These are phyloP conservation scores for Caenorhabditis virilis DNA, from an alignment of 2,888 invertebrate genomes.

Conservation along the genomic window DNA sequence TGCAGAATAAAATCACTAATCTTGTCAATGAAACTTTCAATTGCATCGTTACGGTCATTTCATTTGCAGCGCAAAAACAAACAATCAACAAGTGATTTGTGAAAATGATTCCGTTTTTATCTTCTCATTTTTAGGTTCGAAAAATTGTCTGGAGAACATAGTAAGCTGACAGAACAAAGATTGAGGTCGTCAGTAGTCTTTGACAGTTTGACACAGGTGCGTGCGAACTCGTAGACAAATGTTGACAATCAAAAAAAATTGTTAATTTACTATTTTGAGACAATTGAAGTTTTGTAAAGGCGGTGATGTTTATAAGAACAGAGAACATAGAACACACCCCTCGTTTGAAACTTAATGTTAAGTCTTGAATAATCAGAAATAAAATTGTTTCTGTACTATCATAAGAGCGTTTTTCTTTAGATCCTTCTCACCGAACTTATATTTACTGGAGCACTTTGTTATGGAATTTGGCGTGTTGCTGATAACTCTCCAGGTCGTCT, in stretches of 20 bases:
- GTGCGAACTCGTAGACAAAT: no score
- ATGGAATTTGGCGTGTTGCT: slow-evolving; percentile 64
- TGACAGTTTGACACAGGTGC: slow-evolving; percentile 63
- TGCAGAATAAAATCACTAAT: slow-evolving; percentile 65
- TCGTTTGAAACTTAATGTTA: no score
- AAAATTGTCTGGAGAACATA: slow-evolving; percentile 52
- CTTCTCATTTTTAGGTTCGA: slow-evolving; percentile 54
- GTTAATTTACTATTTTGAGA: no score
- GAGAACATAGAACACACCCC: no score
- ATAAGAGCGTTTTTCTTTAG: slow-evolving; percentile 30
- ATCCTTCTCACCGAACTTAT: slow-evolving; percentile 65
- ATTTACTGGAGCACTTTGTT: slow-evolving; percentile 65
- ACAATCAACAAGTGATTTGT: slow-evolving; percentile 59
- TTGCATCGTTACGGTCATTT: slow-evolving; percentile 65
- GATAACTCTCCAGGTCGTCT: slow-evolving; percentile 61
- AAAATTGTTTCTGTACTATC: no score
- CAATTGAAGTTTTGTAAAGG: no score
- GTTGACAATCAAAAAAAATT: no score
- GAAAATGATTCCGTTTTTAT: neutral
- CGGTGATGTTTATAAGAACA: no score
- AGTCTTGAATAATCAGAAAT: no score
- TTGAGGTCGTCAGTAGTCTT: slow-evolving; percentile 65
- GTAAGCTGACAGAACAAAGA: slow-evolving; percentile 59
- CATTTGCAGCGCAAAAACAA: slow-evolving; percentile 66
- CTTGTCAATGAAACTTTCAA: slow-evolving; percentile 65